Evolutionary conservation across 2,888 invertebrate genomes (phyloP).

Genomic region (Eledona agricola): DNA sequence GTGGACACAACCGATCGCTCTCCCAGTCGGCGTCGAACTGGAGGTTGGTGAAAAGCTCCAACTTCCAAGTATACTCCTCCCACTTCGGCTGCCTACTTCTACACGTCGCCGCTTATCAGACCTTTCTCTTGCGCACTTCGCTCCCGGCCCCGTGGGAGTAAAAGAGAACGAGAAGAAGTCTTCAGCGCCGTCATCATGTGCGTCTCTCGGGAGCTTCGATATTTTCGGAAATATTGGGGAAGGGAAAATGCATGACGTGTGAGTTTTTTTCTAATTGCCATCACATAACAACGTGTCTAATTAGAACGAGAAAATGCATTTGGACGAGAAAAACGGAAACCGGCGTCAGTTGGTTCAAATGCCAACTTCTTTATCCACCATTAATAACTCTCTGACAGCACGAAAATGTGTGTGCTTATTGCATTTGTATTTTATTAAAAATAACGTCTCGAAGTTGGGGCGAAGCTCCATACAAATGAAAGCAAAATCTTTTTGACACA

Average conservation of each 20-base stretch:
- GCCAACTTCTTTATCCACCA: conserved; percentile 14
- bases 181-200: conserved; percentile 53
- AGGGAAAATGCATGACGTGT: too few relatives aligned
- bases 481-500: too few relatives aligned
- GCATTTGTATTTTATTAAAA: conserved; percentile 9
- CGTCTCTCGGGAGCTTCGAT: conserved; percentile 50
- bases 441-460: conserved; percentile 2
- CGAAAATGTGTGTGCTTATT: conserved; percentile 22
- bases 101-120: conserved; percentile 57
- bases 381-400: conserved; percentile 21
- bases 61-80: conserved; percentile 58
- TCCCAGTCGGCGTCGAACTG: conserved; percentile 51
- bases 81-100: conserved; percentile 54
- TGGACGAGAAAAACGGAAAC: conserved; percentile 45
- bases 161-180: conserved; percentile 52
- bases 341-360: conserved; percentile 17
- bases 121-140: conserved; percentile 51
- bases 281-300: conserved; percentile 43
- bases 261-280: too few relatives aligned
- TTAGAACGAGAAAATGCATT: conserved; percentile 51
- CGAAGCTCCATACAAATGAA: too few relatives aligned
- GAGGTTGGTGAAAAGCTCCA: conserved; percentile 54
- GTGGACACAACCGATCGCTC: conserved; percentile 5
- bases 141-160: conserved; percentile 49
- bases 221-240: conserved; percentile 37